These are phyloP conservation scores for Liopterus haemorrhoidalis DNA, from an alignment of 2,888 invertebrate genomes.

Conservation along the genomic window DNA sequence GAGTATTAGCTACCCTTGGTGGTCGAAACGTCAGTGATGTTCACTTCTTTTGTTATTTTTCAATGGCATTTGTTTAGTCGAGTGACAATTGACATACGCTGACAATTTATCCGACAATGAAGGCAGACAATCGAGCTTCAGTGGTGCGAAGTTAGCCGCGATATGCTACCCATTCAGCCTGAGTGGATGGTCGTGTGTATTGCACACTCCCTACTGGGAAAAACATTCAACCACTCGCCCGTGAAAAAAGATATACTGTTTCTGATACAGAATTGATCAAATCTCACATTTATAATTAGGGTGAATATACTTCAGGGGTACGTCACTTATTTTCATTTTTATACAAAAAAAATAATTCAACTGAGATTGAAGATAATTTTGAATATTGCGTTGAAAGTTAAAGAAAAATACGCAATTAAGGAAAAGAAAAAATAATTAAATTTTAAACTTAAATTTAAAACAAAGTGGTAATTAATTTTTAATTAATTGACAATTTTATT, in stretches of 20 bases:
- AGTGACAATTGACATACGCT: constrained; percentile 46
- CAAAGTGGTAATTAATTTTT: too few relatives aligned
- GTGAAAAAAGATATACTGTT: constrained; percentile 15
- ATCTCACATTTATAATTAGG: too few relatives aligned
- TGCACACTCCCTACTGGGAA: constrained; percentile 24
- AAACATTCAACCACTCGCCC: constrained; percentile 1
- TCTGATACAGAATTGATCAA: neutral
- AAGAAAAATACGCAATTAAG: too few relatives aligned
- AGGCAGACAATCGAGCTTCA: constrained; percentile 35
- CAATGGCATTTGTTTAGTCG: constrained; percentile 43
- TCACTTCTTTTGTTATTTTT: constrained; percentile 43
- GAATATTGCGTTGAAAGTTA: too few relatives aligned
- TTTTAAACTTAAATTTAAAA: too few relatives aligned
- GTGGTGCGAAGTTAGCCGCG: constrained; percentile 35
- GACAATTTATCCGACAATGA: constrained; percentile 36
- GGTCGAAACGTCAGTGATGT: constrained; percentile 40
- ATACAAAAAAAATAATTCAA: too few relatives aligned
- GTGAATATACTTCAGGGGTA: too few relatives aligned
- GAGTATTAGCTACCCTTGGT: too few relatives aligned
- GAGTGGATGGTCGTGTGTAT: constrained; percentile 27
- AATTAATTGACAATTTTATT: too few relatives aligned
- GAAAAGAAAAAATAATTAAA: too few relatives aligned
- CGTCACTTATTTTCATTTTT: too few relatives aligned
- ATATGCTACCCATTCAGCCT: constrained; percentile 19
- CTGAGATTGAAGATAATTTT: too few relatives aligned